Base-by-base conservation (phyloP, 2,888 invertebrate species). In the Polydrusus tereticollis region DNA sequence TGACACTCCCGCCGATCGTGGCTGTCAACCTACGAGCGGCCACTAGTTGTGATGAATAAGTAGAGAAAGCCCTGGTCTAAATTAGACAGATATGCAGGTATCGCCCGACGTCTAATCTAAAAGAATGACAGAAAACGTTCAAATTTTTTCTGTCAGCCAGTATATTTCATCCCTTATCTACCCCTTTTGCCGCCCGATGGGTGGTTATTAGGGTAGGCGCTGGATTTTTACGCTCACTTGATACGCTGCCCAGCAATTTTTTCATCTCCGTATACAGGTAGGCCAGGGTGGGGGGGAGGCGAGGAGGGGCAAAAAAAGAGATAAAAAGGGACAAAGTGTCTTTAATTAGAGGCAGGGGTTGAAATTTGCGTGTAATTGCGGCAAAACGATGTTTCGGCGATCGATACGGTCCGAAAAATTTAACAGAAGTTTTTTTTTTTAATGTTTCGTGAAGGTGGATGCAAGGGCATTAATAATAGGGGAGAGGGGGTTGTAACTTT, bases 141-240 rank as follows among this genome's bases (percentile, higher is more conserved):
- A n/a, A n/a, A n/a, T n/a, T n/a, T n/a, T n/a, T 64, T 41, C 23
- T 14, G 43, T 62, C 12, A 41, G 43, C 65, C 69, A 69, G 69
- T 73, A 26, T 73, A 73, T 38, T 6, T 16, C 16, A 20, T 2
- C 23, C 55, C 57, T 43, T 21, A 59, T 29, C 8, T 55, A 69
- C 69, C 73, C 73, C 65, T 69, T 73, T 52, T 12, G 6, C 33
- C 45, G 57, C 58, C 58, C 57, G n/a, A n/a, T 38, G 73, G 73
- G 73, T 73, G 73, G 66, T 73, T 73, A 74, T 74, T 74, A 74
- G 71, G 67, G 71, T 71, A 71, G 74, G 72, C 74, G 74, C 69
- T 59, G 71, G 72, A 74, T 72, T 74, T 74, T 71, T 74, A 74
- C 74, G 74, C 71, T 71, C 72, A 68, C 68, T 74, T 74, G 71